phyloP scores from a whole-genome alignment of 2,888 invertebrate genomes.

The Dexiosoma caninum region DNA sequence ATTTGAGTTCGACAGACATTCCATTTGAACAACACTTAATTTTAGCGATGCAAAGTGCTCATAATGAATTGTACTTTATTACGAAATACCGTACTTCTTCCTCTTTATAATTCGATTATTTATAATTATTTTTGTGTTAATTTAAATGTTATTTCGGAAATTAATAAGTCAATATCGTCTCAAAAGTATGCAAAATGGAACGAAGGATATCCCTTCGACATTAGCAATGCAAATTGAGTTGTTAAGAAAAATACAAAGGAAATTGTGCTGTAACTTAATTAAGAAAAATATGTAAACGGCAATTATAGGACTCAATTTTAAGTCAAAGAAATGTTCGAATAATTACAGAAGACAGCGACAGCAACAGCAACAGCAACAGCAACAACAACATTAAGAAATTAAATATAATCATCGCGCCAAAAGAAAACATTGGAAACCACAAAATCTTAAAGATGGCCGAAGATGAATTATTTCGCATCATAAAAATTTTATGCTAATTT shows the following conservation, averaged over 20 bases:
- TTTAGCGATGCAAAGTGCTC: no score
- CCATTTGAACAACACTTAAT: no score
- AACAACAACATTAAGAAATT: not conserved
- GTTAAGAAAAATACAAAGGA: constrained; percentile 1
- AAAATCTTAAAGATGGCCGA: constrained; percentile 26
- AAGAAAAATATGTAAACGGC: constrained; percentile 55
- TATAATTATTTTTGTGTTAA: constrained; percentile 18
- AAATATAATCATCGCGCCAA: constrained; percentile 42
- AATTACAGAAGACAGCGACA: constrained; percentile 2
- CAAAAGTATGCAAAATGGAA: not conserved
- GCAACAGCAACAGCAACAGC: not conserved
- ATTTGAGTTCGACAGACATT: no score
- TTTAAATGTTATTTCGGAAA: constrained; percentile 41
- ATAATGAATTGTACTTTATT: not conserved
- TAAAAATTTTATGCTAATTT: constrained; percentile 58
- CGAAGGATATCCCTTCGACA: not conserved
- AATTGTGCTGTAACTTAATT: constrained; percentile 24
- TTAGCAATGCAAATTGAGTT: constrained; percentile 58
- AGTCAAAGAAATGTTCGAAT: constrained; percentile 24
- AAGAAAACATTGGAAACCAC: constrained; percentile 43
- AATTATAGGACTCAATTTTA: constrained; percentile 52
- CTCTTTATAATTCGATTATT: not conserved
- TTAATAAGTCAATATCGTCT: constrained; percentile 56
- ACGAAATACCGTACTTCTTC: not conserved
- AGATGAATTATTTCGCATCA: constrained; percentile 26